phyloP scores from a whole-genome alignment of 2,888 invertebrate genomes.

The Dicycla oo region DNA sequence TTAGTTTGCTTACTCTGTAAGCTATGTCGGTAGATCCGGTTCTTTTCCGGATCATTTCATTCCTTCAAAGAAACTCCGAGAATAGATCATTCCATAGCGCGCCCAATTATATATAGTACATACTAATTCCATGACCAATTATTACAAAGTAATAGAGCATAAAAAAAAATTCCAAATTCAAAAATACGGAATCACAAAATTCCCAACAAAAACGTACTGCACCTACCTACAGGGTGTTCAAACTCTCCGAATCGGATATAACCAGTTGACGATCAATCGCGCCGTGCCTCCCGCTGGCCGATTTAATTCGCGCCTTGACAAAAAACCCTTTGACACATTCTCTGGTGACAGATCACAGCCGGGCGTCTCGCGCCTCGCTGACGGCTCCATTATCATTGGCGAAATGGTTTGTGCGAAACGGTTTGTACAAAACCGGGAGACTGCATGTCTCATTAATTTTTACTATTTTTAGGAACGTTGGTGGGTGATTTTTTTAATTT shows the following conservation, averaged over 20 bases:
- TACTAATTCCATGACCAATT: no score
- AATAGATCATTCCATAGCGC: no score
- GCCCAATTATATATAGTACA: no score
- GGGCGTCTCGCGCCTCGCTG: constrained; percentile 83
- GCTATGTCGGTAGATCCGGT: no score
- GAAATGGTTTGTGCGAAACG: constrained; percentile 69
- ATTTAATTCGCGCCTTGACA: constrained; percentile 87
- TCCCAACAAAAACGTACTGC: constrained; percentile 19
- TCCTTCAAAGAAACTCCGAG: no score
- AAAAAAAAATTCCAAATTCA: not conserved
- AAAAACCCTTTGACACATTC: constrained; percentile 88
- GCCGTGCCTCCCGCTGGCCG: constrained; percentile 85
- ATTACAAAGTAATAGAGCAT: not conserved
- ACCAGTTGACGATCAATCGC: constrained; percentile 81
- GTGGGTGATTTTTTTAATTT: constrained; percentile 1
- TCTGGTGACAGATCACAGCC: constrained; percentile 86
- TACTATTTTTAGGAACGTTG: constrained; percentile 43
- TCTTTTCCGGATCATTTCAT: no score
- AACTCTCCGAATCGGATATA: constrained; percentile 61
- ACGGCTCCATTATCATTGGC: constrained; percentile 82
- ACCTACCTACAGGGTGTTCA: constrained; percentile 38
- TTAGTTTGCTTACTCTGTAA: no score
- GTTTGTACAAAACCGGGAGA: constrained; percentile 62
- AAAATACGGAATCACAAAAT: not conserved
- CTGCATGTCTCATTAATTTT: constrained; percentile 54